phyloP scores from a whole-genome alignment of 1,140 invertebrate species.

The Octopus bimaculoides region DNA sequence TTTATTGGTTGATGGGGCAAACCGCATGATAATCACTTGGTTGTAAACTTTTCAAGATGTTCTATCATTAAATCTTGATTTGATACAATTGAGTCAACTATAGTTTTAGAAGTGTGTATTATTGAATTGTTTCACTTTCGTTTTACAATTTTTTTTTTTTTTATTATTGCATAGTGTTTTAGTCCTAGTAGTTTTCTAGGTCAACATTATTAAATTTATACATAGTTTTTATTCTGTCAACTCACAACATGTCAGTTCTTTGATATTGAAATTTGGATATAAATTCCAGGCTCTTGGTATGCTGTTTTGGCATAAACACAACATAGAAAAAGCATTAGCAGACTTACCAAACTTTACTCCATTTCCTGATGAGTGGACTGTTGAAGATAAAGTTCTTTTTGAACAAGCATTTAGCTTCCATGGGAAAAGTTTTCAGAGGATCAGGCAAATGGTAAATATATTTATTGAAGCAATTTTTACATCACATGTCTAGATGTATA shows the following conservation, averaged over 20 bases:
- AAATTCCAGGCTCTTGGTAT: constrained; percentile 77
- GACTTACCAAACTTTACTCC: constrained; percentile 96
- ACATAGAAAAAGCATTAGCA: constrained; percentile 84
- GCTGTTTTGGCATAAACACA: constrained; percentile 98
- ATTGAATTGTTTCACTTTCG: background rate
- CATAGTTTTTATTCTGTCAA: too few relatives aligned
- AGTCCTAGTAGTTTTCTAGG: too few relatives aligned
- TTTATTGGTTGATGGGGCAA: too few relatives aligned
- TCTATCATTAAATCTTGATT: too few relatives aligned
- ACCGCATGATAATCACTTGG: too few relatives aligned
- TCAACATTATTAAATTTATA: too few relatives aligned
- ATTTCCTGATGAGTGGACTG: constrained; percentile 97
- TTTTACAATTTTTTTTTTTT: background rate
- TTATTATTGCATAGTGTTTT: background rate
- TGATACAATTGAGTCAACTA: too few relatives aligned
- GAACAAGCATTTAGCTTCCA: constrained; percentile 98
- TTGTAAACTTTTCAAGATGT: too few relatives aligned
- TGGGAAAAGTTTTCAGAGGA: constrained; percentile 96
- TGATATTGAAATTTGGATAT: too few relatives aligned
- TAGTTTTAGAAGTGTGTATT: too few relatives aligned
- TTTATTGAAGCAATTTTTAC: background rate
- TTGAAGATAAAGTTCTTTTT: constrained; percentile 96
- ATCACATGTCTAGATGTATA: too few relatives aligned
- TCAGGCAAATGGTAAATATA: constrained; percentile 86
- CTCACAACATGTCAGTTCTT: too few relatives aligned